Conservation (phyloP, 2,888 invertebrate species). For the Aquatica leii region DNA sequence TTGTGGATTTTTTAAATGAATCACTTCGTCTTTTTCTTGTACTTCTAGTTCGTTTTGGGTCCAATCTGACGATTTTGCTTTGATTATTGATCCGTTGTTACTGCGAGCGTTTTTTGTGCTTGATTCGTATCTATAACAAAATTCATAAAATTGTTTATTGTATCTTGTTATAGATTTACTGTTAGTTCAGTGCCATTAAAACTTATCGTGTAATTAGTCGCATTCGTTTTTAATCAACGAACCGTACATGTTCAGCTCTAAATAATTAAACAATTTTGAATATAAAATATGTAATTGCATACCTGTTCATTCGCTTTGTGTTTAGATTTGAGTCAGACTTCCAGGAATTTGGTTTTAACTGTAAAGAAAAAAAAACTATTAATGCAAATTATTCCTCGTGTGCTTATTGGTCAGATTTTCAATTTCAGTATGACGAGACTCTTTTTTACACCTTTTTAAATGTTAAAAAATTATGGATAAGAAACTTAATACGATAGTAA, state of each 20-base stretch:
- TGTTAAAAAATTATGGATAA: too few relatives aligned
- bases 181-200: neutral
- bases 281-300: slow-evolving; percentile 34
- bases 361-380: slow-evolving; percentile 44
- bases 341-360: slow-evolving; percentile 58
- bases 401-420: too few relatives aligned
- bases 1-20: slow-evolving; percentile 54
- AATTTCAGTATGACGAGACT: too few relatives aligned
- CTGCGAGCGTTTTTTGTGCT: slow-evolving; percentile 34
- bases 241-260: slow-evolving; percentile 17
- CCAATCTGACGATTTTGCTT: slow-evolving; percentile 62
- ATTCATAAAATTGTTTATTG: neutral
- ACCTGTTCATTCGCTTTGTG: slow-evolving; percentile 57
- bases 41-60: slow-evolving; percentile 65
- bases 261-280: slow-evolving; percentile 13
- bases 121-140: slow-evolving; percentile 47
- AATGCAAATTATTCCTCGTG: neutral
- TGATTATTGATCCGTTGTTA: slow-evolving; percentile 10
- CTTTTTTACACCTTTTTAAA: too few relatives aligned
- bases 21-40: slow-evolving; percentile 55
- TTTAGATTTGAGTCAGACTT: slow-evolving; percentile 58
- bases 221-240: neutral
- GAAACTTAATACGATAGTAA: too few relatives aligned
- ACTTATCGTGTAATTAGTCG: neutral
- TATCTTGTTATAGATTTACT: slow-evolving; percentile 8